Base-by-base conservation (phyloP, 1,140 invertebrate genomes). In the Pogonus chalceus region DNA sequence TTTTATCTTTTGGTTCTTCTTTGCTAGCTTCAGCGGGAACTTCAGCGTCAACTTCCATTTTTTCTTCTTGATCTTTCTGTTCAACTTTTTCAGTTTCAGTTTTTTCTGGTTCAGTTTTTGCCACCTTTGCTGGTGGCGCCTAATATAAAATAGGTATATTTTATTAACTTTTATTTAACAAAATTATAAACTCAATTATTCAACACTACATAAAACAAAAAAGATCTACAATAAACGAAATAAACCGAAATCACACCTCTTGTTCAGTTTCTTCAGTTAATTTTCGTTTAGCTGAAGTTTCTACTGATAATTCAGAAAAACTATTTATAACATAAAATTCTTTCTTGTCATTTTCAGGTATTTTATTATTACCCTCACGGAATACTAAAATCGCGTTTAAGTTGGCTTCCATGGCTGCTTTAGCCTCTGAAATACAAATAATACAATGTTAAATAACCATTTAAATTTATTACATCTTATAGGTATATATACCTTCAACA, bases 321-420 rank as follows among this genome's bases (percentile, higher is more conserved):
- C 74, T 74, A 37, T 73, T 68, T 20, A 83, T 72, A 16, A 78
- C 77, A 18, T 69, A 67, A 63, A 77, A 88, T 10, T 71, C 65
- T 22, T 70, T 60, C 56, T 72, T 69, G 7, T 81, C 79, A 54
- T 81, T 79, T 1, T 77, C 73, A 12, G 76, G 73, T 0, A 89
- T 68, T 1, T 78, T 69, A 0, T 75, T 76, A 67, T 90, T 90
- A 24, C 87, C 89, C 49, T 85, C 81, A 48, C 90, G 79, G 46
- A 77, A 68, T 0, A 90, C 79, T 18, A 93, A 61, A 1, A 78
- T 71, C 20, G 77, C 71, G 35, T 77, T 71, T 51, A 91, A 59
- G 4, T 88, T 88, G 1, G 85, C 84, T 43, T 73, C 70, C 10
- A 73, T 74, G 2, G 89, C 89, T 58, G 90, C 89, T 63, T 77